Evolutionary conservation across 2,888 invertebrate genomes (phyloP).

Genomic region (Caradrina clavipalpis): DNA sequence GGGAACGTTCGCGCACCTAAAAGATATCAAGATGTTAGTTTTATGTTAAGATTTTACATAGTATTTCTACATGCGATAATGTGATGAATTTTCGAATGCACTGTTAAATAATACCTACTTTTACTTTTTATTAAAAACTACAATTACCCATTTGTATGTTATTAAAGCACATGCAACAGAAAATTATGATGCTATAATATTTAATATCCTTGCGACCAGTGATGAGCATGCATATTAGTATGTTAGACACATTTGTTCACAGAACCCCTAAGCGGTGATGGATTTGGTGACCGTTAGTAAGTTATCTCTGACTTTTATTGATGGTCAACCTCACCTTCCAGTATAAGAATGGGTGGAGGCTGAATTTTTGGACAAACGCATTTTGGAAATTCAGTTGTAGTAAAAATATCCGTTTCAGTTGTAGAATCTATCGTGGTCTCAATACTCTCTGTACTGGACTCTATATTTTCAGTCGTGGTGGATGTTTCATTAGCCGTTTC

Average conservation of each 20-base stretch:
- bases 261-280: slow-evolving; percentile 76
- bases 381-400: slow-evolving; percentile 75
- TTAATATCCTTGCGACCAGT: slow-evolving; percentile 48
- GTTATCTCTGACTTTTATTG: slow-evolving; percentile 81
- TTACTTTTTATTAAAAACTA: slow-evolving; percentile 32
- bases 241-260: slow-evolving; percentile 74
- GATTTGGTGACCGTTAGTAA: slow-evolving; percentile 84
- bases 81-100: slow-evolving; percentile 72
- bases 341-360: slow-evolving; percentile 94
- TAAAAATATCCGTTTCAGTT: slow-evolving; percentile 70
- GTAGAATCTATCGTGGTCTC: slow-evolving; percentile 71
- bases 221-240: slow-evolving; percentile 80
- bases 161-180: slow-evolving; percentile 74
- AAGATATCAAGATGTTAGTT: slow-evolving; percentile 68
- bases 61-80: slow-evolving; percentile 74
- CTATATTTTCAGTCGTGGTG: slow-evolving; percentile 39
- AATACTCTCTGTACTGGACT: slow-evolving; percentile 60
- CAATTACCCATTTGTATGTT: slow-evolving; percentile 49
- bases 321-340: slow-evolving; percentile 94
- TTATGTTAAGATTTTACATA: slow-evolving; percentile 26
- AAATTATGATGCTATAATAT: slow-evolving; percentile 61
- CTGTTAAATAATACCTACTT: slow-evolving; percentile 40
- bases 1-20: slow-evolving; percentile 97
- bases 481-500: slow-evolving; percentile 61
- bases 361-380: slow-evolving; percentile 86